Percentiles rank a stretch among this genome's conserved stretches.
Evolutionary conservation across 2,113 vertebrate species (phyloP).

Genomic region (Rhombomys opimus): DNA sequence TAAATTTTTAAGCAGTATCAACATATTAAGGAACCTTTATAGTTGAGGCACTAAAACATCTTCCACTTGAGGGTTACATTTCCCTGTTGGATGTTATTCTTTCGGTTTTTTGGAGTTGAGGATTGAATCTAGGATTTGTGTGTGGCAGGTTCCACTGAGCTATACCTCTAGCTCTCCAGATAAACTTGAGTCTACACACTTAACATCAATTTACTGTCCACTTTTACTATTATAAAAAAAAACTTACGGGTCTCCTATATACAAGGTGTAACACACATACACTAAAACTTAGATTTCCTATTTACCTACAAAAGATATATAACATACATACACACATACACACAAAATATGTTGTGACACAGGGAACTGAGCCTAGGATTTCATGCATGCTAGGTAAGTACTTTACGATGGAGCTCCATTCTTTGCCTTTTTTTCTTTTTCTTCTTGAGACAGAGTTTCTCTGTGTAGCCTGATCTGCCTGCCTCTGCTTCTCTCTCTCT

Average conservation of each 20-base stretch:
- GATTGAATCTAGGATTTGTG: neutral
- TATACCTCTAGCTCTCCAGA: neutral
- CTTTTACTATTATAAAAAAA: neutral
- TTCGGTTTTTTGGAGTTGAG: neutral
- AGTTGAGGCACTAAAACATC: neutral
- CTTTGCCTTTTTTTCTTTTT: neutral
- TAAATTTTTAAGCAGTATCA: neutral
- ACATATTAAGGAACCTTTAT: neutral
- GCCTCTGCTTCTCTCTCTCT: neutral
- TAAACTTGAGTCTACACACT: neutral
- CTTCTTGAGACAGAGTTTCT: neutral
- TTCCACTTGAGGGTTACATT: neutral
- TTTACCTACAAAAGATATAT: neutral
- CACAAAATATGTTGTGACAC: neutral
- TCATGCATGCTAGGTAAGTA: neutral
- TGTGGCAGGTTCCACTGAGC: neutral
- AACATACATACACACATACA: neutral
- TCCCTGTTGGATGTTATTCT: neutral
- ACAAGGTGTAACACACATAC: neutral
- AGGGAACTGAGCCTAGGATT: neutral
- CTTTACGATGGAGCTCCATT: neutral
- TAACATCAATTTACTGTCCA: neutral
- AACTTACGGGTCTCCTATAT: neutral
- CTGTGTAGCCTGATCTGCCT: neutral
- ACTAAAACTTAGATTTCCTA: neutral